Percentiles rank a stretch among this genome's conserved stretches.
Conservation (phyloP, 2,113 vertebrate genomes). For the Rhinichthys klamathensis region DNA sequence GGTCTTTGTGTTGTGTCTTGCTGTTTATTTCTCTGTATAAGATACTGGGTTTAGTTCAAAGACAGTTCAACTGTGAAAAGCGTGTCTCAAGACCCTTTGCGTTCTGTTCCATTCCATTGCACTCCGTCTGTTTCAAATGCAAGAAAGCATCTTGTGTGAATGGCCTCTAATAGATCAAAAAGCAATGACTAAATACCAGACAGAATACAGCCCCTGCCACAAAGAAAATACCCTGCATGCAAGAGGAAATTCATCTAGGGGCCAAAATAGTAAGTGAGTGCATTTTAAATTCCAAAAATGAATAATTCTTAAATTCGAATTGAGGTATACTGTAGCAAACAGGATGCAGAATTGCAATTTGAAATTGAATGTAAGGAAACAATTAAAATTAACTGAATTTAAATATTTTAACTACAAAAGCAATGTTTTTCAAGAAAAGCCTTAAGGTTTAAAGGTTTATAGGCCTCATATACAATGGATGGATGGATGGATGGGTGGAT, state of each 20-base stretch:
- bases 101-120: neutral
- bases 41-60: neutral
- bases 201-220: neutral
- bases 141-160: neutral
- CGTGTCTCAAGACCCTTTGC: neutral
- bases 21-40: slow-evolving; percentile 9
- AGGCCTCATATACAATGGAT: neutral
- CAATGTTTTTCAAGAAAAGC: neutral
- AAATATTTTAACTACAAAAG: neutral
- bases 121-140: neutral
- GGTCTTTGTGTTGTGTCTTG: neutral
- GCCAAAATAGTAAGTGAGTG: neutral
- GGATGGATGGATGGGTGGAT: neutral
- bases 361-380: neutral
- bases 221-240: neutral
- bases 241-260: neutral
- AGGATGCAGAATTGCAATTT: neutral
- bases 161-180: neutral
- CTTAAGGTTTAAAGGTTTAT: neutral
- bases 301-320: neutral
- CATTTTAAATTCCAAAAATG: neutral
- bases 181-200: neutral
- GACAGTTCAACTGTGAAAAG: slow-evolving; percentile 14
- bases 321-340: neutral
- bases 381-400: neutral